These are phyloP conservation scores for Misgurnus mizolepis DNA, from an alignment of 2,113 vertebrate species.

Conservation along the genomic window DNA sequence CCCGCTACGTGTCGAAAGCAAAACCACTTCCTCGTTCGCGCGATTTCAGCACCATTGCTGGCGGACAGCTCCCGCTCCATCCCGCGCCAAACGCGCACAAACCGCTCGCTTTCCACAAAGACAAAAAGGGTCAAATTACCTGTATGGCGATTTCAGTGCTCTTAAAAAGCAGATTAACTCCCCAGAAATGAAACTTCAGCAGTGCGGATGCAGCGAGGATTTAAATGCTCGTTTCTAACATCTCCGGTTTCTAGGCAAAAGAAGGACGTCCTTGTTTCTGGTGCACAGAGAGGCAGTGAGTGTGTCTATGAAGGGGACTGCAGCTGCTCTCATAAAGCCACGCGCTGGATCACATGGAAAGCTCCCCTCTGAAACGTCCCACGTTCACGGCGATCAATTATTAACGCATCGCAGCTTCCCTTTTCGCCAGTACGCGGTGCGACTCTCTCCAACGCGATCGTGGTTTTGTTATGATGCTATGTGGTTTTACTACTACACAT, in stretches of 20 bases:
- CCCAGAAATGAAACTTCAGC: constrained; percentile 62
- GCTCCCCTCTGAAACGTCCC: constrained; percentile 62
- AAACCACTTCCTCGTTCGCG: constrained; percentile 56
- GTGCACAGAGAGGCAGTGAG: constrained; percentile 44
- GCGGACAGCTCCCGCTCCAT: constrained; percentile 65
- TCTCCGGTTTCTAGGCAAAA: constrained; percentile 65
- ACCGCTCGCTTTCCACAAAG: constrained; percentile 17
- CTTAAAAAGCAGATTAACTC: constrained; percentile 48
- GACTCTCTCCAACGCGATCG: neutral
- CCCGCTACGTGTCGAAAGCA: neutral
- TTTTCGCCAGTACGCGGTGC: neutral
- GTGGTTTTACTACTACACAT: neutral
- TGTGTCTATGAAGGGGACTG: constrained; percentile 59
- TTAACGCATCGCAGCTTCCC: constrained; percentile 55
- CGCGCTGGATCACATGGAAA: constrained; percentile 64
- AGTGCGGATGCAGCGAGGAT: constrained; percentile 50
- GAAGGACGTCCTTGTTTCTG: constrained; percentile 75
- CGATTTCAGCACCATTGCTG: constrained; percentile 69
- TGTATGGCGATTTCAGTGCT: constrained; percentile 63
- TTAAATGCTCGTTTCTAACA: constrained; percentile 68
- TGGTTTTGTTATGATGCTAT: neutral
- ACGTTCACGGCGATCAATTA: constrained; percentile 67
- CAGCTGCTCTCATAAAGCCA: constrained; percentile 62
- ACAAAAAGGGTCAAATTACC: constrained; percentile 64
- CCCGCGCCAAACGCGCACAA: constrained; percentile 14